Conservation (phyloP, 2,888 invertebrate genomes). For the Dusona sp. region DNA sequence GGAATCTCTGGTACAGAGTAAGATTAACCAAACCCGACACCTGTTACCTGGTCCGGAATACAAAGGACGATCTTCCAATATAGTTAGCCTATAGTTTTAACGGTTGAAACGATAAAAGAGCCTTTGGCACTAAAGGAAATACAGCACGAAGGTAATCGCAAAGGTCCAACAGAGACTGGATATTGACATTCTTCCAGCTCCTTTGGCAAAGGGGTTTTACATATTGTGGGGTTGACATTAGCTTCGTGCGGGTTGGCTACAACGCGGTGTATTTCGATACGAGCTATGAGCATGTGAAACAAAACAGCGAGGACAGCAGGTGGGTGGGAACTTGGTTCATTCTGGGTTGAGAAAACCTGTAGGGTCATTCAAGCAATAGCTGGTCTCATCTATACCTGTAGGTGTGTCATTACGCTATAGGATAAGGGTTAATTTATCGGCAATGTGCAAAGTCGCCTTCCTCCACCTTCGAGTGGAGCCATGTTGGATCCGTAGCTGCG, state of each 20-base stretch:
- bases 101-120: slow-evolving; percentile 12
- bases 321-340: slow-evolving; percentile 37
- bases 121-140: slow-evolving; percentile 34
- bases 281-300: slow-evolving; percentile 9
- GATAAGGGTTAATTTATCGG: slow-evolving; percentile 71
- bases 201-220: slow-evolving; percentile 41
- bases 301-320: slow-evolving; percentile 25
- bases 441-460: slow-evolving; percentile 65
- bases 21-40: slow-evolving; percentile 15
- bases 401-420: slow-evolving; percentile 36
- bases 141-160: neutral
- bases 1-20: slow-evolving; percentile 6
- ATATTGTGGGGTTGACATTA: slow-evolving; percentile 15
- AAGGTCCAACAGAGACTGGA: slow-evolving; percentile 5
- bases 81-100: neutral
- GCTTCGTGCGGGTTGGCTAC: slow-evolving; percentile 3
- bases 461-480: slow-evolving; percentile 72
- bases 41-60: slow-evolving; percentile 14
- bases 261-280: slow-evolving; percentile 21
- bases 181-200: slow-evolving; percentile 30
- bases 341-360: slow-evolving; percentile 47
- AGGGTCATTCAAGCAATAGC: slow-evolving; percentile 18
- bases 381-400: slow-evolving; percentile 19
- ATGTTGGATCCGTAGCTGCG: slow-evolving; percentile 74
- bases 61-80: slow-evolving; percentile 1